These are phyloP conservation scores for Metopia argyrocephala DNA, from an alignment of 2,888 invertebrate species.

Conservation along the genomic window DNA sequence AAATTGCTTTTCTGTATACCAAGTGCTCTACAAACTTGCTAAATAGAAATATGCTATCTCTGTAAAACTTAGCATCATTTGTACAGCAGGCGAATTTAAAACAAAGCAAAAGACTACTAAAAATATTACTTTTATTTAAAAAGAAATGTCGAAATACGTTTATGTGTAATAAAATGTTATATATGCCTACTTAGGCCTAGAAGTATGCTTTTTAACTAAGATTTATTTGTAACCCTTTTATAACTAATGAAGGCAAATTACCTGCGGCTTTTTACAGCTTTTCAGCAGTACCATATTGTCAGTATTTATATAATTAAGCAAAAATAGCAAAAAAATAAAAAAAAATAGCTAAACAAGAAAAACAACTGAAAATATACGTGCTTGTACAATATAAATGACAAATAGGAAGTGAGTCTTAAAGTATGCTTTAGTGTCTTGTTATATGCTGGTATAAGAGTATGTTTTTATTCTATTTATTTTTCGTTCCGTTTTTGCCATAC, in stretches of 20 bases:
- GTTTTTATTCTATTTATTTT: conserved; percentile 49
- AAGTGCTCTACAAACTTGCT: conserved; percentile 51
- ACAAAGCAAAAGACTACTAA: background rate
- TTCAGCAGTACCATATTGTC: conserved; percentile 31
- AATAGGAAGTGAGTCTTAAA: conserved; percentile 59
- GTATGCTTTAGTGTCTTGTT: conserved; percentile 53
- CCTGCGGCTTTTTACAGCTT: conserved; percentile 60
- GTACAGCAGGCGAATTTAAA: background rate
- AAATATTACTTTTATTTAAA: background rate
- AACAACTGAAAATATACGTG: conserved; percentile 45
- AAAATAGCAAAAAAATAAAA: conserved; percentile 30
- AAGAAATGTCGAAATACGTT: background rate
- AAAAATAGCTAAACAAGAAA: background rate
- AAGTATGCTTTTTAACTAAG: conserved; percentile 30
- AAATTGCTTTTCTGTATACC: conserved; percentile 12
- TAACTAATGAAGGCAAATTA: conserved; percentile 64
- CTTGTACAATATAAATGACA: conserved; percentile 49
- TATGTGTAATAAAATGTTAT: background rate
- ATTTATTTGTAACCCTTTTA: conserved; percentile 48
- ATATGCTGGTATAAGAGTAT: background rate
- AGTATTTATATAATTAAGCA: conserved; percentile 62
- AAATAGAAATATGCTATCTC: background rate
- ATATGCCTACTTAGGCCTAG: conserved; percentile 37
- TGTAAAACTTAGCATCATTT: background rate
- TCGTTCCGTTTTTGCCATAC: conserved; percentile 59